Evolutionary conservation across 92 coral and sea anemone genomes (phyloP).

Genomic region (Epizoanthus fatuus): DNA sequence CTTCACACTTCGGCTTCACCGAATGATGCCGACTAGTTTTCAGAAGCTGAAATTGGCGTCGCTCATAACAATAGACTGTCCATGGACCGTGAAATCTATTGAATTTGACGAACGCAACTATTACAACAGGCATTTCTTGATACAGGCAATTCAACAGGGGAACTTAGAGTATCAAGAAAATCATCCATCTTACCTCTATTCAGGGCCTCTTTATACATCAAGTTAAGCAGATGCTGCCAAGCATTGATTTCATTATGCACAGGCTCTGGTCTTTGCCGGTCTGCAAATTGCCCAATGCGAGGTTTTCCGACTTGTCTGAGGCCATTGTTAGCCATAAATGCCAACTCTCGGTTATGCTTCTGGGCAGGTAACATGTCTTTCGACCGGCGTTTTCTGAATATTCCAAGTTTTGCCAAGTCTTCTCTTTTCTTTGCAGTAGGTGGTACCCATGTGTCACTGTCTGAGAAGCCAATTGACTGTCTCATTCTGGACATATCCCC

Average conservation of each 20-base stretch:
- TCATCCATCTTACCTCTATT: slow-evolving; percentile 44
- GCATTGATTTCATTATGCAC: slow-evolving; percentile 73
- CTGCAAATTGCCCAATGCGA: slow-evolving; percentile 68
- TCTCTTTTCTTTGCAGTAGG: too few relatives aligned
- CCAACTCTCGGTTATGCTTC: slow-evolving; percentile 38
- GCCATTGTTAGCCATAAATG: slow-evolving; percentile 40
- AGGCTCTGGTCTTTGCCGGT: slow-evolving; percentile 75
- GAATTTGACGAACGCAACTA: too few relatives aligned
- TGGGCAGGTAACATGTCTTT: background rate
- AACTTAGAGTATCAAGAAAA: slow-evolving; percentile 27
- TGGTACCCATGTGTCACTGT: slow-evolving; percentile 32
- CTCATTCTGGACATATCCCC: too few relatives aligned
- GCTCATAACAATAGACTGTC: too few relatives aligned
- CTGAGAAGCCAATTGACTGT: too few relatives aligned
- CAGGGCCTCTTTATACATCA: slow-evolving; percentile 62
- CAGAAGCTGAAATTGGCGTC: too few relatives aligned
- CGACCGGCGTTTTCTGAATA: slow-evolving; percentile 4
- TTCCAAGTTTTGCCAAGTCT: too few relatives aligned
- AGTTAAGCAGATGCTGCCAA: slow-evolving; percentile 72
- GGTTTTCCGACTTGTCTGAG: slow-evolving; percentile 39
- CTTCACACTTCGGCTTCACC: too few relatives aligned
- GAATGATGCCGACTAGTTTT: too few relatives aligned
- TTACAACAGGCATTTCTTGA: too few relatives aligned
- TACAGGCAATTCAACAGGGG: background rate
- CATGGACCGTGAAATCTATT: too few relatives aligned